Base-by-base conservation (phyloP, 2,797 vertebrate species). In the Melanotaenia maccullochi region DNA sequence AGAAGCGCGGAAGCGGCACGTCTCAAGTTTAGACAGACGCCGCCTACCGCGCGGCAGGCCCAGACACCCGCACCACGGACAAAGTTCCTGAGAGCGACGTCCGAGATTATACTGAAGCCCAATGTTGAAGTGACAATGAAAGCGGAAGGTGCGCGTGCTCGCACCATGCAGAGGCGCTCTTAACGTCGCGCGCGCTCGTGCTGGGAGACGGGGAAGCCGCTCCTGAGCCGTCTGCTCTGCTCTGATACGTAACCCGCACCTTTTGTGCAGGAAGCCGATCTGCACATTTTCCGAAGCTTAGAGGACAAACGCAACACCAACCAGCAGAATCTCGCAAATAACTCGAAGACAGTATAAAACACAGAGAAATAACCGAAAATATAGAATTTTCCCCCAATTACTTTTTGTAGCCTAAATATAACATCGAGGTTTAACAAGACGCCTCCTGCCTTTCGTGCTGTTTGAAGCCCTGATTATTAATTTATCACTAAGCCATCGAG, bases 1-100 rank as follows among this genome's bases (percentile, higher is more conserved):
- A 44, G 28, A 56, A 65, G 66, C 72, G 75, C 76, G 61, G 84
- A 71, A 71, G 78, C 76, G 66, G 88, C 89, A 84, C 86, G 86
- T 88, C 82, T 82, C 79, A 91, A 89, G 78, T 86, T 88, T 75
- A 76, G 56, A 75, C 83, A 79, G 86, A 87, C 85, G 81, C 88
- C 84, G 89, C 89, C 85, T 86, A 75, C 65, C 47, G 85, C 77
- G 71, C 76, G 66, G 38, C 71, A 49, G 76, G 77, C 73, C 82
- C 73, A 59, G 68, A 55, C 74, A 12, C 55, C 28, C 7, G 61
- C 62, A 32, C 58, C 42, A 66, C 9, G 0, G 56, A 58, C 14
- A 33, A 87, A 88, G 65, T 90, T 85, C 62, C 49, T 16, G 24
- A 24, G 42, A 71, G 61, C 47, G 0, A 52, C 49, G 60, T 11